Evolutionary conservation across 2,888 invertebrate genomes (phyloP).

Genomic region (Uropetala carovei): DNA sequence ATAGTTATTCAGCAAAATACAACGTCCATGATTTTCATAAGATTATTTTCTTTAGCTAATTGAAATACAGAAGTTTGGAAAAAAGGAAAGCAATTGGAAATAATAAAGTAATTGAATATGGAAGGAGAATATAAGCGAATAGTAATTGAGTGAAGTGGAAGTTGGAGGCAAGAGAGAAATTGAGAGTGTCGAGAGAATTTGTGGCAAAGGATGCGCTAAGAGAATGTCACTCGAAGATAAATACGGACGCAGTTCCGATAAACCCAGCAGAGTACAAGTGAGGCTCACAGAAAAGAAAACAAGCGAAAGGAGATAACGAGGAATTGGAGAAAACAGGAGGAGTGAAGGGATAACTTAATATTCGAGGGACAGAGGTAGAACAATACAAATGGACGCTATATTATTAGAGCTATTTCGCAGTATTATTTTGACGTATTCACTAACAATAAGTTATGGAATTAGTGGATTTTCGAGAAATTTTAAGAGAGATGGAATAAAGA

Average conservation of each 20-base stretch:
- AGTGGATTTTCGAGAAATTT: no score
- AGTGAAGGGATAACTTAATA: not conserved
- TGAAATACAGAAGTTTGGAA: no score
- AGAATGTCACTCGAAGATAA: constrained; percentile 17
- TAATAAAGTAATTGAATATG: not conserved
- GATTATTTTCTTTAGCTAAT: no score
- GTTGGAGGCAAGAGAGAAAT: not conserved
- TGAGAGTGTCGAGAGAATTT: not conserved
- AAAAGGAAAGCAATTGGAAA: no score
- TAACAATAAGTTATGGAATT: no score
- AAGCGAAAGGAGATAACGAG: not conserved
- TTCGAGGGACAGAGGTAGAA: not conserved
- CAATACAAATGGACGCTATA: no score
- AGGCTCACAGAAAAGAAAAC: not conserved
- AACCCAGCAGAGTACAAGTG: not conserved
- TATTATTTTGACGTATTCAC: no score
- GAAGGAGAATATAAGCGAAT: not conserved
- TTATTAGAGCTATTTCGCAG: no score
- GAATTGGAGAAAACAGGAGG: not conserved
- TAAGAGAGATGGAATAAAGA: no score
- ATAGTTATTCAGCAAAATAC: no score
- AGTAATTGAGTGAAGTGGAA: not conserved
- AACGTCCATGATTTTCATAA: no score
- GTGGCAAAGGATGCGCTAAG: not conserved
- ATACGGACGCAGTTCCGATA: not conserved